Percentiles rank a stretch among this genome's conserved stretches.
Conservation (phyloP, 2,113 vertebrate genomes). For the Paralichthys olivaceus region DNA sequence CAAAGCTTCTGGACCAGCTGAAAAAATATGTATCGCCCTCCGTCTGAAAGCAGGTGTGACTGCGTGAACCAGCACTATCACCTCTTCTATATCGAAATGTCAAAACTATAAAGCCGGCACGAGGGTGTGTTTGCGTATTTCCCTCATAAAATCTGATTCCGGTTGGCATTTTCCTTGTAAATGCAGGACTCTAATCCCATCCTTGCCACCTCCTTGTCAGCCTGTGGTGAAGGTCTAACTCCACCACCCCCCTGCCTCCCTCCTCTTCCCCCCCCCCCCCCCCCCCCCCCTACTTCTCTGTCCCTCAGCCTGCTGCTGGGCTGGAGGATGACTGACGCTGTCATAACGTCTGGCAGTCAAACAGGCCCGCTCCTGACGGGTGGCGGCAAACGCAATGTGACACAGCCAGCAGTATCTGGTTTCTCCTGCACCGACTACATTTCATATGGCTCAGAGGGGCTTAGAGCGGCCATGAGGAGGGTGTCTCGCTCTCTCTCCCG, state of each 20-base stretch:
- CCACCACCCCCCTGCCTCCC: background rate
- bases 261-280: slow-evolving; percentile 32
- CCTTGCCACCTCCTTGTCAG: slow-evolving; percentile 27
- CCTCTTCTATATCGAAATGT: background rate
- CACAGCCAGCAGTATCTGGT: slow-evolving; percentile 80
- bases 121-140: background rate
- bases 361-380: slow-evolving; percentile 69
- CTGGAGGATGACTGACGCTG: slow-evolving; percentile 80
- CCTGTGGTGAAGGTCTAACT: slow-evolving; percentile 40
- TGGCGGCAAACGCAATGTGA: slow-evolving; percentile 81
- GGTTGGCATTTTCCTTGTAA: background rate
- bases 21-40: background rate
- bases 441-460: slow-evolving; percentile 81
- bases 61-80: background rate
- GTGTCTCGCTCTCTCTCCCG: slow-evolving; percentile 24
- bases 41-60: background rate
- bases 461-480: slow-evolving; percentile 72
- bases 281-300: slow-evolving; percentile 40
- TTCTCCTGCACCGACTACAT: slow-evolving; percentile 78
- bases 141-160: slow-evolving; percentile 3
- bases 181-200: slow-evolving; percentile 8
- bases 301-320: slow-evolving; percentile 68
- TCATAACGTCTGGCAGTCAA: slow-evolving; percentile 79
- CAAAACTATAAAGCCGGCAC: background rate
- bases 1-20: slow-evolving; percentile 13